Evolutionary conservation across 2,113 vertebrate species (phyloP).

Genomic region (Paraplagusia blochii): DNA sequence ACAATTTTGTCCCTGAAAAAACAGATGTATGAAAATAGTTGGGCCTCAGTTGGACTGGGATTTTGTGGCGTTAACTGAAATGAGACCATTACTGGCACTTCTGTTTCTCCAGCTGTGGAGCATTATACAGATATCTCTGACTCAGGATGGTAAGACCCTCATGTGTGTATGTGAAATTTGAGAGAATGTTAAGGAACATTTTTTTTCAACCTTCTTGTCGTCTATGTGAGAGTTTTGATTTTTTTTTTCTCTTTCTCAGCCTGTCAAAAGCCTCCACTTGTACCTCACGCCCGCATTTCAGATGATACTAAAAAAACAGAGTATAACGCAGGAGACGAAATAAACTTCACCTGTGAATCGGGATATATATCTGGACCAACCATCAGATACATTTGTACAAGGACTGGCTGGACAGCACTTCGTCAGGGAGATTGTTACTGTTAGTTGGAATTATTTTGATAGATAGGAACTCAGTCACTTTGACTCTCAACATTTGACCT

Average conservation of each 20-base stretch:
- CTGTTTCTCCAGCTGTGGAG: conserved; percentile 39
- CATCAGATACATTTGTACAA: conserved; percentile 19
- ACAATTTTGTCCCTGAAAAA: neutral
- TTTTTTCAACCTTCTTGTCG: neutral
- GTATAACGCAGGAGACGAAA: conserved; percentile 9
- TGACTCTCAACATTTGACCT: no score
- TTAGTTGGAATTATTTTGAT: conserved; percentile 11
- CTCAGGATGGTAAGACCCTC: conserved; percentile 39
- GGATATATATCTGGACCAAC: conserved; percentile 32
- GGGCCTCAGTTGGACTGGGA: neutral
- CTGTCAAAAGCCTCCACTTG: conserved; percentile 9
- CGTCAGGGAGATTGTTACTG: neutral
- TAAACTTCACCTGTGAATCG: conserved; percentile 29
- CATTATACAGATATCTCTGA: conserved; percentile 4
- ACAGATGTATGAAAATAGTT: neutral
- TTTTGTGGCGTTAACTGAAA: conserved; percentile 2
- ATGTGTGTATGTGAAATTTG: neutral
- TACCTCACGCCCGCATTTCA: conserved; percentile 1
- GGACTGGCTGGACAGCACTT: neutral
- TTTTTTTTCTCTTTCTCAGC: conserved; percentile 1
- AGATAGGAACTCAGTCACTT: no score
- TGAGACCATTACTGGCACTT: conserved; percentile 32
- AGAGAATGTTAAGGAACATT: no score
- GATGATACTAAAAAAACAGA: conserved; percentile 3
- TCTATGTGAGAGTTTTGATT: no score